Conservation (phyloP, 2,797 vertebrate genomes). For the Lindbergichthys nudifrons region DNA sequence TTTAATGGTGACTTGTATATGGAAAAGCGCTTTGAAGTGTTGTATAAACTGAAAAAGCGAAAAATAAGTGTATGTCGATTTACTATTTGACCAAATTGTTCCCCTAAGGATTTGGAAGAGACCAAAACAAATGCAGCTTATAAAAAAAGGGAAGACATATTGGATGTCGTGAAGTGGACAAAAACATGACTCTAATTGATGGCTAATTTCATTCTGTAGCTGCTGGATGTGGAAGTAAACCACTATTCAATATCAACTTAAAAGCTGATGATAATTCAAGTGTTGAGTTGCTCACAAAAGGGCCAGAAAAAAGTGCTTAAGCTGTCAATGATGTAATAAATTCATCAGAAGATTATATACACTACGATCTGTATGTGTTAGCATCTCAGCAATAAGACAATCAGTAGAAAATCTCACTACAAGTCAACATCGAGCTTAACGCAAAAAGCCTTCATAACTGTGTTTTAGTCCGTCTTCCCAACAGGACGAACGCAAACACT, state of each 20-base stretch:
- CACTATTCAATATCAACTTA: neutral
- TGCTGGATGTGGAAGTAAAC: neutral
- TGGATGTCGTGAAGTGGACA: too few relatives aligned
- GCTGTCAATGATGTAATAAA: neutral
- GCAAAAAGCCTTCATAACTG: neutral
- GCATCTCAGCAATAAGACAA: neutral
- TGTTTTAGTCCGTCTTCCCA: neutral
- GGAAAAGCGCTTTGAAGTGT: too few relatives aligned
- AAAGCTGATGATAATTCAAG: neutral
- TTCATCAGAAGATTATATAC: neutral
- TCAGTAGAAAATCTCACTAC: neutral
- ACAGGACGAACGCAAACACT: neutral
- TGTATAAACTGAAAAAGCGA: too few relatives aligned
- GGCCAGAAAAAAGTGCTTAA: neutral
- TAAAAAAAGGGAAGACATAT: too few relatives aligned
- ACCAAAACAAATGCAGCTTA: too few relatives aligned
- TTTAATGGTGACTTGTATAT: too few relatives aligned
- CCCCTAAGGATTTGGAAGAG: too few relatives aligned
- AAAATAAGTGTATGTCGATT: too few relatives aligned
- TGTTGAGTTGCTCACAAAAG: neutral
- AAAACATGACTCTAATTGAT: neutral
- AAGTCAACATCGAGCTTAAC: neutral
- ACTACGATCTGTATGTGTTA: neutral
- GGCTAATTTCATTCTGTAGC: rapidly evolving
- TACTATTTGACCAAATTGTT: too few relatives aligned